Base-by-base conservation (phyloP, 2,888 invertebrate species). In the Cryptophagus acutangulus region DNA sequence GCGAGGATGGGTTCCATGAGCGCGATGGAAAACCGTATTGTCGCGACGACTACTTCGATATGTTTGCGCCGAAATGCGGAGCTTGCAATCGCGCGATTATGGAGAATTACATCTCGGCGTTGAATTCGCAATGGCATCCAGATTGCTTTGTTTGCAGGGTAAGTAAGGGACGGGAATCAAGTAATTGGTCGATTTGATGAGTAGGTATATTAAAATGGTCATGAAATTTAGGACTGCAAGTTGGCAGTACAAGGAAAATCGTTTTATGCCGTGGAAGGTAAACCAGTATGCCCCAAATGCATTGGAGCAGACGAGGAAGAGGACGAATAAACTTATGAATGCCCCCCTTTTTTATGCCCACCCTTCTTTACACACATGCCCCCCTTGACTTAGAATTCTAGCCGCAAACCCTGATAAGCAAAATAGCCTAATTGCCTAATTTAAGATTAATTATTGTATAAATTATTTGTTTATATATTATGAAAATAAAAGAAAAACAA, bases 101-200 rank as follows among this genome's bases (percentile, higher is more conserved):
- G 84, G 92, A 94, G 73, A 96, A 95, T 71, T 97, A 95, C 71
- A 95, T 97, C 69, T 94, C 95, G 17, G 97, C 96, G 36, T 78
- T 97, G 54, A 93, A 92, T 73, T 86, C 89, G 51, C 95, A 97
- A 71, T 97, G 97, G 96, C 97, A 97, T 72, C 87, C 96, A 6
- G 91, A 95, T 66, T 97, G 97, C 73, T 97, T 97, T 75, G 93
- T 95, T 53, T 97, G 97, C 80, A 84, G 93, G 86, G 96, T 97
- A 79, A 78, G 89, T 74, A 55, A 3, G 14, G 14, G 16, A 15
- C 16, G 6, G 6, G 6, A 8, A 6, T 8, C 24, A 20, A 12
- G 30, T 10, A 34, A 26, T 13, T n/a, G 15, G 3, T 12, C 3
- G 4, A 17, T 3, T 17, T 17, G 4, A 34, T 13, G 20, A 17